Conservation (phyloP, 2,888 invertebrate genomes). For the Cryptus armator region DNA sequence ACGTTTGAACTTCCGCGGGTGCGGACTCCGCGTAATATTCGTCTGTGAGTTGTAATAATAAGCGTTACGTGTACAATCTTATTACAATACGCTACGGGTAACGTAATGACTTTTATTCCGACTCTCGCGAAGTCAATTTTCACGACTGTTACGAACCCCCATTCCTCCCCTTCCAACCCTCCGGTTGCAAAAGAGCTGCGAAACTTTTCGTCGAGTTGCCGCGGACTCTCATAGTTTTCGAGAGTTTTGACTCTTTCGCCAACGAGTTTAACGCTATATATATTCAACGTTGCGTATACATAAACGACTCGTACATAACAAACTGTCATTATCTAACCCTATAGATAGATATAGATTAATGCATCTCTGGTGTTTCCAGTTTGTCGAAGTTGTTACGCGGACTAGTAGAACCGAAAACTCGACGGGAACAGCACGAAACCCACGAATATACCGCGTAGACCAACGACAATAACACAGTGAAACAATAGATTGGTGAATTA, state of each 20-base stretch:
- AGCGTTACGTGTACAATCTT: conserved; percentile 3
- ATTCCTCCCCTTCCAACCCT: not conserved
- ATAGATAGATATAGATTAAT: conserved; percentile 20
- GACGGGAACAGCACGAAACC: conserved; percentile 45
- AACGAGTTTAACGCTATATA: not conserved
- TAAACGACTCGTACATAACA: conserved; percentile 6
- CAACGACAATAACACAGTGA: conserved; percentile 75
- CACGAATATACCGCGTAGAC: conserved; percentile 38
- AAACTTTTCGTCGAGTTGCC: not conserved
- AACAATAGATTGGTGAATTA: conserved; percentile 78
- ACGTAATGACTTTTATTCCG: conserved; percentile 10
- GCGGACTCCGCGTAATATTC: not conserved
- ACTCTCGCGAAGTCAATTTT: conserved; percentile 6
- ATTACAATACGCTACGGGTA: not conserved
- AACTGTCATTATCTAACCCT: conserved; percentile 5
- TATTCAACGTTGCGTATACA: not conserved
- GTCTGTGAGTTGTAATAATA: conserved; percentile 2
- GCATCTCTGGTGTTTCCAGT: conserved; percentile 49
- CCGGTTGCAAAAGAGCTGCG: not conserved
- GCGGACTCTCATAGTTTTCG: not conserved
- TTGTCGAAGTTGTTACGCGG: conserved; percentile 54
- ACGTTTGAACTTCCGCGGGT: not conserved
- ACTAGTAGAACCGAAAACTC: conserved; percentile 30
- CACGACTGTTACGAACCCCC: not conserved
- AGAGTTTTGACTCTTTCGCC: not conserved